Evolutionary conservation across 2,888 invertebrate species (phyloP).

Genomic region (Diaphora mendica): DNA sequence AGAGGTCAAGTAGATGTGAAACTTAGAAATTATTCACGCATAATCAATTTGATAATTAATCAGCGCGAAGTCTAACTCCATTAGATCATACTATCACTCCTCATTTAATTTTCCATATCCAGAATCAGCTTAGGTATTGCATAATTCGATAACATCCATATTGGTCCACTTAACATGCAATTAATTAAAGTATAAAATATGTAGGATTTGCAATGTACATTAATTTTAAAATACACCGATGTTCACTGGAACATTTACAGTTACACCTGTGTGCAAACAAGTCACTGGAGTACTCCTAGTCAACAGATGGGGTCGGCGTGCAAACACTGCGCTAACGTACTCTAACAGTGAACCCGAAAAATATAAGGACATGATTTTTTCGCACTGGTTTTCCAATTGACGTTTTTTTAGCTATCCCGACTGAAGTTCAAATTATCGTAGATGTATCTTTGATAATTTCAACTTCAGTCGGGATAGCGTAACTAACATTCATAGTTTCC

Average conservation of each 20-base stretch:
- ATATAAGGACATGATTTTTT: conserved; percentile 40
- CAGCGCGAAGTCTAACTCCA: no score
- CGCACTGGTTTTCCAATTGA: conserved; percentile 17
- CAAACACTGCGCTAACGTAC: conserved; percentile 35
- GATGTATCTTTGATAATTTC: not conserved
- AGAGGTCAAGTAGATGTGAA: no score
- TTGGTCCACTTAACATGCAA: not conserved
- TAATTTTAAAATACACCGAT: conserved; percentile 23
- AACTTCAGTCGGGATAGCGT: not conserved
- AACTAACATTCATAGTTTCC: not conserved
- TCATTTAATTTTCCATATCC: no score
- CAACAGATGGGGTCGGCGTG: conserved; percentile 38
- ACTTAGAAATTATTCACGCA: no score
- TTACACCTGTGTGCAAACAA: conserved; percentile 18
- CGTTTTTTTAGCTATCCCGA: not conserved
- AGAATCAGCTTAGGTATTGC: no score
- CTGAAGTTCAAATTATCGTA: no score
- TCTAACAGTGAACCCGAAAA: conserved; percentile 27
- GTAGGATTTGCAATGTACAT: not conserved
- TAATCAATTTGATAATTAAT: no score
- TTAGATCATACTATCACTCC: no score
- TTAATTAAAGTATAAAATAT: not conserved
- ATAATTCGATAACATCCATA: no score
- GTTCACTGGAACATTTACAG: conserved; percentile 17
- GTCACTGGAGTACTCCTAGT: conserved; percentile 27